A percentile compares a stretch with the other conserved stretches of the same genome.
Conservation (phyloP, 2,113 vertebrate species). For the Lipotes vexillifer region DNA sequence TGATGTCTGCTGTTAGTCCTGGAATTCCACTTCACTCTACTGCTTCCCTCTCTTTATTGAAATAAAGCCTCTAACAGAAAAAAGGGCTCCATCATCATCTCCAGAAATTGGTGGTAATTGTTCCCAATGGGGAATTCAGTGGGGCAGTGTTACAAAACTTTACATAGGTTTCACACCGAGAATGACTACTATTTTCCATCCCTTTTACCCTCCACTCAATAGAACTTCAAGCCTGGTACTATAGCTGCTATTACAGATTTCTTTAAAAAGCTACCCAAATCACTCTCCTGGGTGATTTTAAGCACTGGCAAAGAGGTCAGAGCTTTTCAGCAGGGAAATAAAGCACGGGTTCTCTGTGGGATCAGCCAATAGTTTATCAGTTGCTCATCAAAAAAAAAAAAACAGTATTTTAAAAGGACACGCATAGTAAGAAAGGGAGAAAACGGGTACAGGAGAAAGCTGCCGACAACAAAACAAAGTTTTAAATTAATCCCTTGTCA, state of each 20-base stretch:
- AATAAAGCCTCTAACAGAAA: neutral
- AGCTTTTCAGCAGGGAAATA: slow-evolving; percentile 9
- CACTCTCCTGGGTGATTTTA: neutral
- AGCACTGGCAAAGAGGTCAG: neutral
- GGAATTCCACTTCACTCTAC: neutral
- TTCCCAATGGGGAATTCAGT: neutral
- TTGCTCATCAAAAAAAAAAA: neutral
- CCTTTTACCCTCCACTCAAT: neutral
- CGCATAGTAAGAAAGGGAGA: neutral
- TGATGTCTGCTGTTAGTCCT: neutral
- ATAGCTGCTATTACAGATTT: neutral
- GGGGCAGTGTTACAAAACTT: neutral
- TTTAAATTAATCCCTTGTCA: neutral
- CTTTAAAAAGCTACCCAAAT: neutral
- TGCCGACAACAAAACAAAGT: neutral
- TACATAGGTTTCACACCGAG: neutral
- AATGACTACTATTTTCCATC: neutral
- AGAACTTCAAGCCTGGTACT: neutral
- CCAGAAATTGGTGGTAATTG: neutral
- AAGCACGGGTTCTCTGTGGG: slow-evolving; percentile 50
- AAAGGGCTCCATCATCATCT: neutral
- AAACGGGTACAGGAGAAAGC: neutral
- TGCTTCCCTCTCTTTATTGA: neutral
- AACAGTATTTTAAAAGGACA: neutral
- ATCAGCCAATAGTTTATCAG: slow-evolving; percentile 21